Base-by-base conservation (phyloP, 2,113 vertebrate species). In the Pachycephala philippinensis region DNA sequence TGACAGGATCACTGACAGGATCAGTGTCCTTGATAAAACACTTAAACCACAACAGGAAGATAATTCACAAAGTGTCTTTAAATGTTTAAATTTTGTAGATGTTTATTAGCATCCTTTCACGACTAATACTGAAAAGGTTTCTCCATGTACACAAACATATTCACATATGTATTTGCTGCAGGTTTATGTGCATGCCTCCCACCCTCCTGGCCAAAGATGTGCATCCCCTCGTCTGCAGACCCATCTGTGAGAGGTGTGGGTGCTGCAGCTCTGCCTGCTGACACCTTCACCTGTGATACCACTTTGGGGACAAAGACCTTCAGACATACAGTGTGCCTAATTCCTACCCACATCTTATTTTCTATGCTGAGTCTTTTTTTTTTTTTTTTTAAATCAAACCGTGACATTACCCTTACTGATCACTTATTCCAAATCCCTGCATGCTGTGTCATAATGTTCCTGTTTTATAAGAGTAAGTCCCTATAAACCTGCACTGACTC, bases 321-420 rank as follows among this genome's bases (percentile, higher is more conserved):
- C 17, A 39, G 24, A 59, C 3, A 10, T 1, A 0, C 0, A 0
- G 1, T 39, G 7, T 47, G 30, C 10, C 6, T 84, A 2, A 31
- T 50, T 66, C 23, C 11, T 64, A 33, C 45, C 18, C 23, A 40
- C 5, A 3, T 17, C 20, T 77, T 28, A 49, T 28, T 69, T 11
- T 66, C 12, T 57, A 8, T 28, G 7, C 2, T 7, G 5, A 35
- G 37, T 30, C 6, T 0, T 45, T n/a, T 45, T 18, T 66, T 68
- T 35, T 42, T 11, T 2, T 66, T 68, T 35, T 42, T 11, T 2
- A 10, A 70, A 57, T 27, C 27, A 69, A 9, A 2, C 33, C 1
- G 0, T n/a, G 14, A 44, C 31, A 28, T 60, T 57, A 44, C 3
- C 7, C 9, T 60, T 61, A 40, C 6, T 3, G 1, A 54, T 68